Evolutionary conservation across 2,888 invertebrate genomes (phyloP).

Genomic region (Tanypteryx hageni): DNA sequence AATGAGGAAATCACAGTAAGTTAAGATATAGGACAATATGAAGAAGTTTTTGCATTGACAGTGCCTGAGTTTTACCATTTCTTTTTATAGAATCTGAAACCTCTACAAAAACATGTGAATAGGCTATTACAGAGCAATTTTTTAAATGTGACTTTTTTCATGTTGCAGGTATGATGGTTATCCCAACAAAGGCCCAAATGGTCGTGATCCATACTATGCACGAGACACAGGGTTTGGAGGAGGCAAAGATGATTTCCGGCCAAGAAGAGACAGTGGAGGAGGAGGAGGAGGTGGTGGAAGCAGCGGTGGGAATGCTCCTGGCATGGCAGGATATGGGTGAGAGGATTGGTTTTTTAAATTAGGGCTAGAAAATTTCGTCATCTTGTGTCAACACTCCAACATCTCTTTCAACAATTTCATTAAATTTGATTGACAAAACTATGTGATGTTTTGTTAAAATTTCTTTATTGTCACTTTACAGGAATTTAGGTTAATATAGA

Average conservation of each 20-base stretch:
- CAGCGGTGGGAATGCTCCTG: neutral
- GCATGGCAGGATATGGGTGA: conserved; percentile 35
- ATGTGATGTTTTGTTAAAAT: too few relatives aligned
- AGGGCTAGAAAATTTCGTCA: too few relatives aligned
- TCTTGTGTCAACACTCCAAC: too few relatives aligned
- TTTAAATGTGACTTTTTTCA: neutral
- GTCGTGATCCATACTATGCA: conserved; percentile 41
- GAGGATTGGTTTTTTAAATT: neutral
- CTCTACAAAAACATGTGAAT: neutral
- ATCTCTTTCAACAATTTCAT: too few relatives aligned
- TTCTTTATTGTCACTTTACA: too few relatives aligned
- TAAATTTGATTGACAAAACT: too few relatives aligned
- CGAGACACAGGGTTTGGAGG: conserved; percentile 42
- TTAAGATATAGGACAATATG: too few relatives aligned
- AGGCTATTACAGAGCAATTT: neutral
- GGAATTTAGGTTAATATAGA: too few relatives aligned
- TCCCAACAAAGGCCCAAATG: conserved; percentile 45
- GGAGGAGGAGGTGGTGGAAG: conserved; percentile 3
- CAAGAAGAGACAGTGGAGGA: conserved; percentile 7
- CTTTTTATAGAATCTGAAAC: too few relatives aligned
- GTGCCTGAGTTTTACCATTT: too few relatives aligned
- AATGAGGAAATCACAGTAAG: too few relatives aligned
- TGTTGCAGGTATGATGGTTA: conserved; percentile 43
- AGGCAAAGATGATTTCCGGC: neutral
- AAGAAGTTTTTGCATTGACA: too few relatives aligned